Evolutionary conservation across 1,140 invertebrate species (phyloP).

Genomic region (Nasonia longicornis): DNA sequence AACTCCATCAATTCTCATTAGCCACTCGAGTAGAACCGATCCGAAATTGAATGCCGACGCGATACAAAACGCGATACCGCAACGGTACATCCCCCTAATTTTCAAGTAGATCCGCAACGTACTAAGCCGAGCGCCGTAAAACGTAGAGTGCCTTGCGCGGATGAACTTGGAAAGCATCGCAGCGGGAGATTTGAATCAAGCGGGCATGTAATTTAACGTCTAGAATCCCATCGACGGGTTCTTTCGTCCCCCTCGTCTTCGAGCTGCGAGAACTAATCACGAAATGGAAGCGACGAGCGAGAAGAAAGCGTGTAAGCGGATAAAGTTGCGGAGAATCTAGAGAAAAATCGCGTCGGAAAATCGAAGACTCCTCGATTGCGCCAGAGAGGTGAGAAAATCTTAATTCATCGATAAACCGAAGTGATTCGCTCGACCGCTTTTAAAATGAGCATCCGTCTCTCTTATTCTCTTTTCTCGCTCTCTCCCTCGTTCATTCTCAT

Average conservation of each 20-base stretch:
- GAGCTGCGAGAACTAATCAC: slow-evolving; percentile 12
- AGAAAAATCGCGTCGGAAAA: neutral
- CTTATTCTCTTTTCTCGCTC: slow-evolving; percentile 5
- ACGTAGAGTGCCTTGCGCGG: neutral
- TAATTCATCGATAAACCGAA: slow-evolving; percentile 20
- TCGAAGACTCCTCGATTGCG: neutral
- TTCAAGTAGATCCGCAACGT: neutral
- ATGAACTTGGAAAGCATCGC: neutral
- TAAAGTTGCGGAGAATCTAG: neutral
- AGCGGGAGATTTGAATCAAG: slow-evolving; percentile 24
- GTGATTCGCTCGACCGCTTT: slow-evolving; percentile 26
- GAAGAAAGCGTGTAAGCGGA: neutral
- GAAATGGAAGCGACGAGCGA: neutral
- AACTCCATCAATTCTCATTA: too few species aligned
- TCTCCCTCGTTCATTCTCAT: neutral
- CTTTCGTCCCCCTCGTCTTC: neutral
- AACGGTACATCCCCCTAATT: too few species aligned
- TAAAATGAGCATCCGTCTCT: slow-evolving; percentile 32
- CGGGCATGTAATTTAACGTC: neutral
- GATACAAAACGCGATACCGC: too few species aligned
- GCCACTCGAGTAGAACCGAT: too few species aligned
- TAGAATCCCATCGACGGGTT: slow-evolving; percentile 19
- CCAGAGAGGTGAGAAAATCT: slow-evolving; percentile 15
- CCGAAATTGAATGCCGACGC: too few species aligned
- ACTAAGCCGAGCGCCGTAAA: neutral